Conservation (phyloP, 2,113 vertebrate species). For the Rattus norvegicus region GRCr8 NC_086019.1:163863001-163863500, state of each 20-base stretch:
- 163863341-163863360: neutral
- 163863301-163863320: neutral
- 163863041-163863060: neutral
- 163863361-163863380: neutral
- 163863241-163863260: neutral
- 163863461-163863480: neutral
- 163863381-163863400: neutral
- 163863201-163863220: neutral
- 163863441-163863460: neutral
- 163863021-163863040: neutral
- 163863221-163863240: neutral
- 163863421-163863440: neutral
- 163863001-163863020: neutral
- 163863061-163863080: slow-evolving; percentile 36
- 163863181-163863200: neutral
- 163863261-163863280: neutral
- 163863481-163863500: neutral
- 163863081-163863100: neutral
- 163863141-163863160: neutral
- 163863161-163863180: neutral
- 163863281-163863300: neutral
- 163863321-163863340: neutral
- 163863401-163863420: neutral
- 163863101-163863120: neutral
- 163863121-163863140: neutral